Conservation (phyloP, 2,797 vertebrate species). For the Cynodonichthys magdalenae region DNA sequence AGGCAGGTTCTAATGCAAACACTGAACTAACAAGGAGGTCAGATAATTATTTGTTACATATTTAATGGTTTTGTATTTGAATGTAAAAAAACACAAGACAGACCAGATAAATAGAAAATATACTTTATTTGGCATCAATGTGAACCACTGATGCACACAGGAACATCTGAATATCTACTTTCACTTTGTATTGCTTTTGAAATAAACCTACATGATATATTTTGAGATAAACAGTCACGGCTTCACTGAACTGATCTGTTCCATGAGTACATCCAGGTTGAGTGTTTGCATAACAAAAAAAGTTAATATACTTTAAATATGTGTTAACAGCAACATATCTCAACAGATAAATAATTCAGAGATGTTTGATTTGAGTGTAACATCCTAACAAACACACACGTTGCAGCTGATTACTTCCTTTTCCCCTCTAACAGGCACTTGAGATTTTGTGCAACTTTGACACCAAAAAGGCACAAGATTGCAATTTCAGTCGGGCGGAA, state of each 20-base stretch:
- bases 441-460: constrained; percentile 46
- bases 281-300: constrained; percentile 21
- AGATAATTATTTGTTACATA: not conserved
- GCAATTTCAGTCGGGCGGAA: constrained; percentile 31
- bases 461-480: constrained; percentile 52
- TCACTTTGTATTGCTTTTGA: constrained; percentile 61
- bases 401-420: constrained; percentile 31
- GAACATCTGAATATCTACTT: constrained; percentile 51
- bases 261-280: constrained; percentile 18
- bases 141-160: constrained; percentile 64
- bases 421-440: constrained; percentile 60
- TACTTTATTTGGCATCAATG: constrained; percentile 77
- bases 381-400: constrained; percentile 18
- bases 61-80: not conserved
- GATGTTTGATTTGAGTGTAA: constrained; percentile 61
- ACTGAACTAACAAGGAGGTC: too few relatives aligned
- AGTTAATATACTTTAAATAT: constrained; percentile 17
- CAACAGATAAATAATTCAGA: constrained; percentile 58
- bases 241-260: constrained; percentile 8
- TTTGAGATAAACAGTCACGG: constrained; percentile 43
- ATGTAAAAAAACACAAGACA: constrained; percentile 3
- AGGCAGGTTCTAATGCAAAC: too few relatives aligned
- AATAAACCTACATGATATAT: constrained; percentile 50
- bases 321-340: constrained; percentile 18
- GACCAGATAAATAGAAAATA: constrained; percentile 76